Evolutionary conservation across 2,888 invertebrate species (phyloP).

Genomic region (Phania funesta): DNA sequence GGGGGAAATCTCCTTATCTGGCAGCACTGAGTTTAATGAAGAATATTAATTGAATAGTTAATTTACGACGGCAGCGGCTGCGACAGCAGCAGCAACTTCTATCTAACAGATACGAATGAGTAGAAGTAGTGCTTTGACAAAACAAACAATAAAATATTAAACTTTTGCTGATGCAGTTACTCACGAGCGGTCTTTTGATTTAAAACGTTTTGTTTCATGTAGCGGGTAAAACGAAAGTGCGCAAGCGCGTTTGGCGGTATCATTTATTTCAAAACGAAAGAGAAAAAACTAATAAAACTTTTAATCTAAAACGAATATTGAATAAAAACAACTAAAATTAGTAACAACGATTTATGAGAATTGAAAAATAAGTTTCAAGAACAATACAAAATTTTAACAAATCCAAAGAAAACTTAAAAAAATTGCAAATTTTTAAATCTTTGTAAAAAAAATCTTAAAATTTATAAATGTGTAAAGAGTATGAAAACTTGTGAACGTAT

Average conservation of each 20-base stretch:
- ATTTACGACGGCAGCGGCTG: not conserved
- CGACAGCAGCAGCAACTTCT: constrained; percentile 7
- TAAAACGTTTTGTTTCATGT: constrained; percentile 68
- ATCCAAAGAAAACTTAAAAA: no score
- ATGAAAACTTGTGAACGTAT: no score
- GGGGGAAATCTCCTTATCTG: no score
- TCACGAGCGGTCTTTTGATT: constrained; percentile 71
- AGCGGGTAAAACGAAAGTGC: constrained; percentile 66
- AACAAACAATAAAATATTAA: constrained; percentile 47
- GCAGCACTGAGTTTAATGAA: no score
- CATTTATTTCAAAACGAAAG: constrained; percentile 10
- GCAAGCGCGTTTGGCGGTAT: constrained; percentile 67
- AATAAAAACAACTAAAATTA: constrained; percentile 13
- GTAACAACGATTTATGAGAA: no score
- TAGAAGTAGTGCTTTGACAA: constrained; percentile 18
- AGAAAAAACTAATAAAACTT: constrained; percentile 37
- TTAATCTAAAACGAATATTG: constrained; percentile 19
- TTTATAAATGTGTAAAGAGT: no score
- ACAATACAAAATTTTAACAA: no score
- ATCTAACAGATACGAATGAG: constrained; percentile 46
- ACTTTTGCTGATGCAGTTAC: constrained; percentile 67
- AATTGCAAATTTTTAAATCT: no score
- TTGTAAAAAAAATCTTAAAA: no score
- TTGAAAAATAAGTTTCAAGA: no score
- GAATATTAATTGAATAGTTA: constrained; percentile 32